phyloP scores from a whole-genome alignment of 2,888 invertebrate genomes.

The Rhogogaster chlorosoma region DNA sequence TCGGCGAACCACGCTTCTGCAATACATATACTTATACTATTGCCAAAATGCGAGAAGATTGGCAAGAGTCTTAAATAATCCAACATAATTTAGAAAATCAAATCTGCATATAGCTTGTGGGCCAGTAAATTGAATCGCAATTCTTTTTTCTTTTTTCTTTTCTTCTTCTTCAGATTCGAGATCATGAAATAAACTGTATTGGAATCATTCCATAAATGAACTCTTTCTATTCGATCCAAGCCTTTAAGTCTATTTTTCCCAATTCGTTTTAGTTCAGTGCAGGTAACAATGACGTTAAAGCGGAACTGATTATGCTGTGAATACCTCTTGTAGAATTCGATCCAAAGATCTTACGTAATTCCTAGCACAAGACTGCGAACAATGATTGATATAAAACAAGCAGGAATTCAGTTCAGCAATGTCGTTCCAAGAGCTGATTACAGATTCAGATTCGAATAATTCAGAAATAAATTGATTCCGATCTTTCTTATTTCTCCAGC shows the following conservation, averaged over 20 bases:
- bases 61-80: not conserved
- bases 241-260: not conserved
- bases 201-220: not conserved
- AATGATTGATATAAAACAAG: not conserved
- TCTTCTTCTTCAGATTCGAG: too few relatives aligned
- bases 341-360: not conserved
- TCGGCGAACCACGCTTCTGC: not conserved
- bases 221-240: not conserved
- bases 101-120: not conserved
- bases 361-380: not conserved
- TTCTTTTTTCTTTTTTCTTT: not conserved
- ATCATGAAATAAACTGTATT: not conserved
- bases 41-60: not conserved
- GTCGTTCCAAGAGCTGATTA: not conserved
- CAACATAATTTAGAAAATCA: not conserved
- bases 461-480: not conserved
- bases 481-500: not conserved
- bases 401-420: not conserved
- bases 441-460: not conserved
- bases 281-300: not conserved
- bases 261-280: not conserved
- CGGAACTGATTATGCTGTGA: constrained; percentile 8
- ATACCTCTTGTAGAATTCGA: not conserved
- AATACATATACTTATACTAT: not conserved
- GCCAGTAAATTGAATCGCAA: not conserved